Conservation (phyloP, 1,140 invertebrate species). For the Caerostris extrusa region DNA sequence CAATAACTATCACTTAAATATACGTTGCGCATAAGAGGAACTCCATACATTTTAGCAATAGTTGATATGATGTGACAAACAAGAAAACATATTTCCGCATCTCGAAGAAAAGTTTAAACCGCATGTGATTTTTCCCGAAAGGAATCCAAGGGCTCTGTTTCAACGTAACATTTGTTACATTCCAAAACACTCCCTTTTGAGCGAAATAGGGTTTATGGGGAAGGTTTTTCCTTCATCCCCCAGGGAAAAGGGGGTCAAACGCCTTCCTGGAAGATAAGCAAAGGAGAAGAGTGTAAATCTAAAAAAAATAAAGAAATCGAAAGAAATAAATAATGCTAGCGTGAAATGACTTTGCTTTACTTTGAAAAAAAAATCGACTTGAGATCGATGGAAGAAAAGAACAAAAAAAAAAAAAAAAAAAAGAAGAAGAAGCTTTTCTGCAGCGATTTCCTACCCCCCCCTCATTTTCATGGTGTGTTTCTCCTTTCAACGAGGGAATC, state of each 20-base stretch:
- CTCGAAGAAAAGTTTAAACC: not conserved
- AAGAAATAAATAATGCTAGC: constrained; percentile 49
- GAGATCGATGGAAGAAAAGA: not conserved
- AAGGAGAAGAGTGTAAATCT: not conserved
- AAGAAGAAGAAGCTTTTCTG: not conserved
- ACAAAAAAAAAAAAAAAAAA: not conserved
- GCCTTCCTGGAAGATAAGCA: no score
- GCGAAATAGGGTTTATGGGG: no score
- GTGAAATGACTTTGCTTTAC: constrained; percentile 57
- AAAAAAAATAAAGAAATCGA: not conserved
- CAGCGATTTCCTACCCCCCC: not conserved
- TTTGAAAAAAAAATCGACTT: constrained; percentile 45
- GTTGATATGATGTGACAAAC: not conserved
- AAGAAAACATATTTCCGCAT: not conserved
- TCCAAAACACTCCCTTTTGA: not conserved
- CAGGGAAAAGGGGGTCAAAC: no score
- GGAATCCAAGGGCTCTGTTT: not conserved
- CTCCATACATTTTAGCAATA: no score
- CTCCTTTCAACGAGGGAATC: not conserved
- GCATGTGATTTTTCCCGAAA: not conserved
- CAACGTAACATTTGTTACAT: constrained; percentile 6
- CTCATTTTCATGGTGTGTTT: not conserved
- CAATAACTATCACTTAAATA: no score
- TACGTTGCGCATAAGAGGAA: no score
- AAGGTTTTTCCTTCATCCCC: no score